Base-by-base conservation (phyloP, 1,140 invertebrate genomes). In the Trichonephila clavata region DNA sequence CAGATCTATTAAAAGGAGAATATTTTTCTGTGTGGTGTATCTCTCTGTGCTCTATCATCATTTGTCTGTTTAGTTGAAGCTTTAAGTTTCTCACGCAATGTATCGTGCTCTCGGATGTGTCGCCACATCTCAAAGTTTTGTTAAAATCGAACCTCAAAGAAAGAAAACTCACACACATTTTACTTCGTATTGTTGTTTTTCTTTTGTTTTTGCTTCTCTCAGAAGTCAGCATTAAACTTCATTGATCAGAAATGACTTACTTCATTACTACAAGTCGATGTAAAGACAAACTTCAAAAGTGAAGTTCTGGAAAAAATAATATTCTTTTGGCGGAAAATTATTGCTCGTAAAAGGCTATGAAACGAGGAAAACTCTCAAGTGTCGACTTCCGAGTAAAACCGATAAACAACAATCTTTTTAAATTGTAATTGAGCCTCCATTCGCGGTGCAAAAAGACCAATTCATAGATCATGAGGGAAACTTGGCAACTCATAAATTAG, bases 371-470 rank as follows among this genome's bases (percentile, higher is more conserved):
- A 77, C 32, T 77, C 27, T 77, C 4, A 77, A 77, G 39, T 77
- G 65, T 16, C 24, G 32, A 18, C 27, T 77, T 77, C 71, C 24
- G 16, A 39, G 71, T 32, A 27, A 77, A 77, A 77, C 71, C 32
- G 27, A 77, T 77, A 77, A 77, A 77, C 71, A 39, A 77, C 71
- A 77, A 77, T 77, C 71, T 77, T 77, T 77, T 77, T 77, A 77
- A 77, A 77, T 77, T 27, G 32, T 39, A 77, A 77, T 16, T 1
- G 14, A 77, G 27, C 71, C 18, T 14, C 32, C 71, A 77, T 77
- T 77, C 27, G 24, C 13, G 6, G 71, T 39, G 32, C 71, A 77
- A 77, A 77, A 77, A 77, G 71, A 77, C 27, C n/a, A 18, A 32
- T 6, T 27, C 71, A 18, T 77, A 32, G 27, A 77, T 77, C 71